These are phyloP conservation scores for Oligia strigilis DNA, from an alignment of 2,888 invertebrate species.

Conservation along the genomic window DNA sequence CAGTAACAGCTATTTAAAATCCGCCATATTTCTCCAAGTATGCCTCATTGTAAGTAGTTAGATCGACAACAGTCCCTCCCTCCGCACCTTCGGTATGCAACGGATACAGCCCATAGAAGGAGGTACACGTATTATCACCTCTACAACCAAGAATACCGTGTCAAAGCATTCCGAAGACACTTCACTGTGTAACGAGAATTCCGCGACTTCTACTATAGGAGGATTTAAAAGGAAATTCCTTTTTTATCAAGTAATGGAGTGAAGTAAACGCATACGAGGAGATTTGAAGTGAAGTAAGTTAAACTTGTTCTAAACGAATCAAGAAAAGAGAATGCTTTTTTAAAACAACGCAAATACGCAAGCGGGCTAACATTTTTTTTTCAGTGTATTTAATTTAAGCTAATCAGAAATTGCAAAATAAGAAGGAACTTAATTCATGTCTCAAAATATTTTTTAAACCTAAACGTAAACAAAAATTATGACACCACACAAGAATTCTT, in stretches of 20 bases:
- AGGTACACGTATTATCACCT: slow-evolving; percentile 48
- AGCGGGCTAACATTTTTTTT: neutral
- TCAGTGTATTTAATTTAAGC: neutral
- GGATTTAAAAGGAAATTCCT: slow-evolving; percentile 33
- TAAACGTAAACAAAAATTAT: neutral
- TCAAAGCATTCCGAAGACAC: slow-evolving; percentile 38
- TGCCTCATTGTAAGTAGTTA: neutral
- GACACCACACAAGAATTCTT: neutral
- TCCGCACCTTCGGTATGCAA: slow-evolving; percentile 40
- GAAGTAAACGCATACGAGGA: neutral
- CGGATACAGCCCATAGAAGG: slow-evolving; percentile 47
- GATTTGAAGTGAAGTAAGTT: slow-evolving; percentile 14
- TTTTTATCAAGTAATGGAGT: slow-evolving; percentile 29
- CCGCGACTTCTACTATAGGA: slow-evolving; percentile 12
- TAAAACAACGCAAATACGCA: neutral
- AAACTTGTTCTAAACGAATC: neutral
- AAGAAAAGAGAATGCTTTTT: neutral
- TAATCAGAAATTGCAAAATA: neutral
- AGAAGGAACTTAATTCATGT: neutral
- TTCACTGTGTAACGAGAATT: slow-evolving; percentile 35
- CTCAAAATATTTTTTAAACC: neutral
- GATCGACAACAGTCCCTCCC: slow-evolving; percentile 12
- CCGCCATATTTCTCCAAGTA: neutral
- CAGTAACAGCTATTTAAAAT: neutral
- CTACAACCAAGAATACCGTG: slow-evolving; percentile 31